phyloP scores from a whole-genome alignment of 1,140 invertebrate genomes.

The Euura lappo region DNA sequence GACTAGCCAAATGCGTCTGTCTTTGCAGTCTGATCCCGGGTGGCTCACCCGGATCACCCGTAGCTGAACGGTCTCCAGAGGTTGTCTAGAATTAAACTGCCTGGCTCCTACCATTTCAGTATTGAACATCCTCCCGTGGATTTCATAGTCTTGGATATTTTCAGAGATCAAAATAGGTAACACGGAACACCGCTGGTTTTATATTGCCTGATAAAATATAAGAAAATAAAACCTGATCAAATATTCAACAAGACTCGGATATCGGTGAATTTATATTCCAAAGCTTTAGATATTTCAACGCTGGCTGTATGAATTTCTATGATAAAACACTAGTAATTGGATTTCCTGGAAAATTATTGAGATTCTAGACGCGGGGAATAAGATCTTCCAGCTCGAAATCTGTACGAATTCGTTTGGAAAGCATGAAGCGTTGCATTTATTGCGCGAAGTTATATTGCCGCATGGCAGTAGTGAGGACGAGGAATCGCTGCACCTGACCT shows the following conservation, averaged over 20 bases:
- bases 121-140: constrained; percentile 3
- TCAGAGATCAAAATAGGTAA: background rate
- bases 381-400: too few species aligned
- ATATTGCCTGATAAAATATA: background rate
- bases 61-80: constrained; percentile 16
- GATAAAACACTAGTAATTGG: too few species aligned
- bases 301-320: too few species aligned
- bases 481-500: constrained; percentile 1
- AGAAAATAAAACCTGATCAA: background rate
- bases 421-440: too few species aligned
- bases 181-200: background rate
- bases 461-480: background rate
- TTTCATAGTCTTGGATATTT: constrained; percentile 5
- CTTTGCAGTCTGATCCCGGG: background rate
- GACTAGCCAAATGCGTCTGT: constrained; percentile 13
- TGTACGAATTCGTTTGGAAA: too few species aligned
- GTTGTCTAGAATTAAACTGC: constrained; percentile 28
- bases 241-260: background rate
- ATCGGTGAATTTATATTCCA: background rate
- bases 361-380: too few species aligned
- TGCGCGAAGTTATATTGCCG: too few species aligned
- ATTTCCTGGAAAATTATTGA: too few species aligned
- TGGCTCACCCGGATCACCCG: constrained; percentile 18
- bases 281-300: too few species aligned
- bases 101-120: constrained; percentile 11